Conservation (phyloP, 2,888 invertebrate genomes). For the Scaptomyza polygonia region DNA sequence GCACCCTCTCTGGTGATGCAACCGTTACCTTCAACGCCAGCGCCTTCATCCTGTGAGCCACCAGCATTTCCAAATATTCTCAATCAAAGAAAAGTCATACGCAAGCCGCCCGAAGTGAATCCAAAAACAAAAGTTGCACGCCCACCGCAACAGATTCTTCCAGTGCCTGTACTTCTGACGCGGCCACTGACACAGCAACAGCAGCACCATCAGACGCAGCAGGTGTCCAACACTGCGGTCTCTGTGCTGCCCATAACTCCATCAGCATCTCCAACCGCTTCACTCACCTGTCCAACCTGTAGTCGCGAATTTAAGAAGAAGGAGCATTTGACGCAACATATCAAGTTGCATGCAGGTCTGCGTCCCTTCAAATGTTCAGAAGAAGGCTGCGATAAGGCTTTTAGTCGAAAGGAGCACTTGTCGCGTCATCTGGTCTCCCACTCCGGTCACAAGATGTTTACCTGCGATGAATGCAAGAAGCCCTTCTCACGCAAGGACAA, state of each 20-base stretch:
- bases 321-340: constrained; percentile 89
- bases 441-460: constrained; percentile 88
- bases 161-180: constrained; percentile 37
- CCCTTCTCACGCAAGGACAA: constrained; percentile 85
- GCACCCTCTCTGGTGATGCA: constrained; percentile 32
- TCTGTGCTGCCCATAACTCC: constrained; percentile 25
- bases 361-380: constrained; percentile 88
- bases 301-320: constrained; percentile 88
- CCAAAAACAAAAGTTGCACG: constrained; percentile 35
- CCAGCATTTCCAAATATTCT: constrained; percentile 15
- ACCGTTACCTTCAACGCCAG: constrained; percentile 8
- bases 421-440: constrained; percentile 88
- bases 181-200: constrained; percentile 48
- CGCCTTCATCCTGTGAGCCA: constrained; percentile 11
- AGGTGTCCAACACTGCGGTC: constrained; percentile 2
- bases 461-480: constrained; percentile 87
- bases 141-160: constrained; percentile 56
- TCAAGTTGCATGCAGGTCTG: constrained; percentile 88
- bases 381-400: constrained; percentile 87
- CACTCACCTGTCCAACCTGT: constrained; percentile 84
- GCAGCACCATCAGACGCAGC: constrained; percentile 41
- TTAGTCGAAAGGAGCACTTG: constrained; percentile 89
- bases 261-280: constrained; percentile 12
- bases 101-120: constrained; percentile 46
- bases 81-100: constrained; percentile 51